phyloP scores from a whole-genome alignment of 2,888 invertebrate genomes.

The Drosophila colorata region DNA sequence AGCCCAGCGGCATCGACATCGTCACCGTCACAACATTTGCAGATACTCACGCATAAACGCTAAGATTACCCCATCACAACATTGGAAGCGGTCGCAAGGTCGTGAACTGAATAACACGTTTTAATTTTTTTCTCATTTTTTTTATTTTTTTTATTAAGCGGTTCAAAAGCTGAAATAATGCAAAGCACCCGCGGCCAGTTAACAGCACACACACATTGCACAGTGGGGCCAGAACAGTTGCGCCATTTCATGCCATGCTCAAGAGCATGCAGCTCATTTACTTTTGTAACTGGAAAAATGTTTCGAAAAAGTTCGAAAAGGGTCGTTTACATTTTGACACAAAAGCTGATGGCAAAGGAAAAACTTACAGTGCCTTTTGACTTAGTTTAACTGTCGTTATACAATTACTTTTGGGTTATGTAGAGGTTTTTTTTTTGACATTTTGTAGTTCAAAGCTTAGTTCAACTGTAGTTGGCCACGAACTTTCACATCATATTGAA shows the following conservation, averaged over 20 bases:
- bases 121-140: slow-evolving; percentile 14
- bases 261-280: too few relatives aligned
- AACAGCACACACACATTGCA: slow-evolving; percentile 35
- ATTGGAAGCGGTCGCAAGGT: slow-evolving; percentile 49
- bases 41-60: slow-evolving; percentile 34
- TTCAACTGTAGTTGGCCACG: too few relatives aligned
- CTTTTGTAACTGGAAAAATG: not conserved
- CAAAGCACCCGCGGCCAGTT: slow-evolving; percentile 60
- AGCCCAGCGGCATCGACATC: slow-evolving; percentile 41
- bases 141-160: slow-evolving; percentile 51
- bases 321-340: not conserved
- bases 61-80: slow-evolving; percentile 41
- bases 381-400: not conserved
- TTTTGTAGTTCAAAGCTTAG: too few relatives aligned
- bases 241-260: not conserved
- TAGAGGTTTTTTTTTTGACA: not conserved
- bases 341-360: not conserved
- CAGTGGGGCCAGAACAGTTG: slow-evolving; percentile 31
- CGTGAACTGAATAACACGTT: slow-evolving; percentile 56
- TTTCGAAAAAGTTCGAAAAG: not conserved
- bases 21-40: slow-evolving; percentile 21
- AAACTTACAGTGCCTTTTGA: not conserved
- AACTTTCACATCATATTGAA: too few relatives aligned
- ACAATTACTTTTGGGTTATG: not conserved
- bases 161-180: slow-evolving; percentile 55